These are phyloP conservation scores for Otocyon megalotis DNA, from an alignment of 2,113 vertebrate species.

Conservation along the genomic window DNA sequence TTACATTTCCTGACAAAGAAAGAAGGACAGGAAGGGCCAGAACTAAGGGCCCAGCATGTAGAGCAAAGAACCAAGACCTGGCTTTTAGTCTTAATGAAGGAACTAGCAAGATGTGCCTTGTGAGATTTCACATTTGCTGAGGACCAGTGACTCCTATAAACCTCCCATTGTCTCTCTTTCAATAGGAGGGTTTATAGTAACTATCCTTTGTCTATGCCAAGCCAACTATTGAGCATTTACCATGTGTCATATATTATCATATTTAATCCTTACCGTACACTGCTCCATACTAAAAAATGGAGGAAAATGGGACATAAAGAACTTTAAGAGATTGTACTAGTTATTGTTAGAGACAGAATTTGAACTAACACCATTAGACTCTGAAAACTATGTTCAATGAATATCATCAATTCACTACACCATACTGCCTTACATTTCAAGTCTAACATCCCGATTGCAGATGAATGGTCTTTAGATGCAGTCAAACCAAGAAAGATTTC, in stretches of 20 bases:
- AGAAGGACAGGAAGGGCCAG: not conserved
- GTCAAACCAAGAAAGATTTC: not conserved
- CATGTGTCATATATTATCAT: not conserved
- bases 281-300: not conserved
- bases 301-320: not conserved
- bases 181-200: not conserved
- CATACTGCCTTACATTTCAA: not conserved
- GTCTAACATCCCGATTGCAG: not conserved
- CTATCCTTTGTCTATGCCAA: not conserved
- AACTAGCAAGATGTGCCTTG: not conserved
- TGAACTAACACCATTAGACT: not conserved
- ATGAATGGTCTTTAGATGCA: not conserved
- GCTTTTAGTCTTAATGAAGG: not conserved
- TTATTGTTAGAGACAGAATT: not conserved
- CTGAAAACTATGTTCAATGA: not conserved
- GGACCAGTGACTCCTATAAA: not conserved
- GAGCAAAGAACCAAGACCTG: not conserved
- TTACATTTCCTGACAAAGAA: not conserved
- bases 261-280: not conserved
- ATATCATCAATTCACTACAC: not conserved
- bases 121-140: slow-evolving; percentile 1
- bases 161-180: not conserved
- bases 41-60: not conserved
- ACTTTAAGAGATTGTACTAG: not conserved
- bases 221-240: not conserved